Percentiles rank a stretch among this genome's conserved stretches.
These are phyloP conservation scores for Cyclophora albipunctata DNA, from an alignment of 2,888 invertebrate species.

Conservation along the genomic window DNA sequence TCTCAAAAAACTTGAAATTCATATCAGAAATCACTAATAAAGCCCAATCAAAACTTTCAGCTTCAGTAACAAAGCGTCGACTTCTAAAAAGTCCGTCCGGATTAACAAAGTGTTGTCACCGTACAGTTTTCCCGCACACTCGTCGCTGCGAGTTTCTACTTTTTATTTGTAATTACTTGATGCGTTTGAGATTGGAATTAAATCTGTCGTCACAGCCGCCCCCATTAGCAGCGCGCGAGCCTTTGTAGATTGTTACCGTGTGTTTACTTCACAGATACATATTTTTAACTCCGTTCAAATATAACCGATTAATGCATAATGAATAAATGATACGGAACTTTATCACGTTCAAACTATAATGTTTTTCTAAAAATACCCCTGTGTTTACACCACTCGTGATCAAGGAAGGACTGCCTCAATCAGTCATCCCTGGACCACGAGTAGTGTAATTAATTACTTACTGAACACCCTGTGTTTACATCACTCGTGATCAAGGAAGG, in stretches of 20 bases:
- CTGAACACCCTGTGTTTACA: not conserved
- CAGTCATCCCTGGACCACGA: not conserved
- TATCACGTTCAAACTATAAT: not conserved
- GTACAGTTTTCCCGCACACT: slow-evolving; percentile 39
- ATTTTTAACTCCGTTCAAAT: slow-evolving; percentile 15
- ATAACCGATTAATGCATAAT: not conserved
- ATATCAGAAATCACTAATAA: no score
- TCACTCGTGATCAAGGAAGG: not conserved
- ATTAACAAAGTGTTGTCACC: slow-evolving; percentile 25
- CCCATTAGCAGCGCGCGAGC: slow-evolving; percentile 29
- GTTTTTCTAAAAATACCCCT: not conserved
- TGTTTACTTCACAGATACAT: slow-evolving; percentile 2
- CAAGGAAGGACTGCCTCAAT: not conserved
- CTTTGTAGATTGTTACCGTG: not conserved
- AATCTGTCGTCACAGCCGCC: slow-evolving; percentile 45
- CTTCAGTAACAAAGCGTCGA: no score
- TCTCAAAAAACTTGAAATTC: no score
- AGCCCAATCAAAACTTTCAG: no score
- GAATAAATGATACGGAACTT: not conserved
- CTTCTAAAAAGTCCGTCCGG: not conserved
- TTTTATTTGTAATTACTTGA: slow-evolving; percentile 69
- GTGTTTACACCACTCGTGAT: not conserved
- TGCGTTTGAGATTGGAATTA: slow-evolving; percentile 65
- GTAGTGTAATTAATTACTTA: no score
- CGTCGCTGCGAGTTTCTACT: slow-evolving; percentile 38